phyloP scores from a whole-genome alignment of 2,797 vertebrate genomes.

The Aythya fuligula region DNA sequence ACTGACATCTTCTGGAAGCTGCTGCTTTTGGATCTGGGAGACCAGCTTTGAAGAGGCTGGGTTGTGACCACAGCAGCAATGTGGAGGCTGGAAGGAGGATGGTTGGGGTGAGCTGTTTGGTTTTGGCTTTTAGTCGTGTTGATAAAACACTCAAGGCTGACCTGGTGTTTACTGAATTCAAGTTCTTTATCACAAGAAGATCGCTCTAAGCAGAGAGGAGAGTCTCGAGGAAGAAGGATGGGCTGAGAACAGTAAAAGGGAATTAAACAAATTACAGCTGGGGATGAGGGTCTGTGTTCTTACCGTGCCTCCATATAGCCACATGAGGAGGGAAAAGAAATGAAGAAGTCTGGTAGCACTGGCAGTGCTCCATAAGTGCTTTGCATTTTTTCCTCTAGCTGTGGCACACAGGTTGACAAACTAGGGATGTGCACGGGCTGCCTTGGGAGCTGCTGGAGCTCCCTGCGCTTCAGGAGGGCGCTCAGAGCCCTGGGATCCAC shows the following conservation, averaged over 20 bases:
- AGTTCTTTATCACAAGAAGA: background rate
- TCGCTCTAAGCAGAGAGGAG: background rate
- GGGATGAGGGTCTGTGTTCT: background rate
- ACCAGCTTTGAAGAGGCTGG: background rate
- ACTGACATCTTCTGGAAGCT: background rate
- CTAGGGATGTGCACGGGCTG: fast-evolving
- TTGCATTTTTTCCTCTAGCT: background rate
- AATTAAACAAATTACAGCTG: background rate
- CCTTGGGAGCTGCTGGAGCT: background rate
- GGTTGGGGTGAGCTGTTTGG: background rate
- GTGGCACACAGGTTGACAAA: background rate
- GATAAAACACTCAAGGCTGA: background rate
- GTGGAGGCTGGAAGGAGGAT: background rate
- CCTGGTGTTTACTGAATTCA: background rate
- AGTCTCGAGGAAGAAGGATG: background rate
- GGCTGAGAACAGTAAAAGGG: background rate
- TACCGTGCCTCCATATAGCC: background rate
- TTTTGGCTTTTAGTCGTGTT: background rate
- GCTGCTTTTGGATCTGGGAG: background rate
- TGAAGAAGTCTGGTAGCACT: background rate
- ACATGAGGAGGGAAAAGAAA: background rate
- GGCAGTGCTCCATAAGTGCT: fast-evolving
- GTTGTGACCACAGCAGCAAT: background rate
- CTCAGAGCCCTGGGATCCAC: too few relatives aligned
- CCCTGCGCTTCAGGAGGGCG: background rate